These are phyloP conservation scores for Platysternon megacephalum DNA, from an alignment of 2,113 vertebrate species.

Conservation along the genomic window DNA sequence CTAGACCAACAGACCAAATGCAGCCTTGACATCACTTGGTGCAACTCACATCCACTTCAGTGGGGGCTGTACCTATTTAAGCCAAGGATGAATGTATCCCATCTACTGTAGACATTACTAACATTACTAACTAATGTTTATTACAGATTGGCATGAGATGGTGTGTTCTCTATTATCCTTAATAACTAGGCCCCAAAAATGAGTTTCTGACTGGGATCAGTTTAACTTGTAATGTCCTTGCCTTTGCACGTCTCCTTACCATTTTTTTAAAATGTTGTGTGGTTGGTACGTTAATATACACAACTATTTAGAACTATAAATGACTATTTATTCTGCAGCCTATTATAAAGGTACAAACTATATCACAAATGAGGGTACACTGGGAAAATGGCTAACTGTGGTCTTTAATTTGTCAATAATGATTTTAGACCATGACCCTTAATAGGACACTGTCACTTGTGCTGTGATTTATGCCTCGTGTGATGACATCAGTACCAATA, in stretches of 20 bases:
- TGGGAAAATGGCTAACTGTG: slow-evolving; percentile 82
- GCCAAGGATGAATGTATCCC: slow-evolving; percentile 14
- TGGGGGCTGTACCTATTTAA: slow-evolving; percentile 23
- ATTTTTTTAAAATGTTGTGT: slow-evolving; percentile 8
- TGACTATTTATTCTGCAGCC: slow-evolving; percentile 77
- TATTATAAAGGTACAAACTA: slow-evolving; percentile 68
- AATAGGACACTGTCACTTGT: slow-evolving; percentile 96
- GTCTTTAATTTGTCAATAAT: slow-evolving; percentile 94
- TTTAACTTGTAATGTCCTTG: slow-evolving; percentile 9
- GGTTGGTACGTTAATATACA: slow-evolving; percentile 53
- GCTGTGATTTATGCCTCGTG: slow-evolving; percentile 95
- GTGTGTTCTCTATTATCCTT: neutral
- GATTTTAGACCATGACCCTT: slow-evolving; percentile 89
- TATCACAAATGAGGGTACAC: slow-evolving; percentile 74
- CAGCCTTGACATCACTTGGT: neutral
- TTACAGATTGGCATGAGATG: neutral
- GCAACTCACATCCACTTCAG: neutral
- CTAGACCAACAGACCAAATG: neutral
- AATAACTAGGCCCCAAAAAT: neutral
- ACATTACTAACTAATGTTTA: slow-evolving; percentile 1
- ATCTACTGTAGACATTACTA: neutral
- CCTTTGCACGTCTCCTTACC: slow-evolving; percentile 21
- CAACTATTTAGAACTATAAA: slow-evolving; percentile 70
- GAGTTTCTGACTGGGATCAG: slow-evolving; percentile 15
- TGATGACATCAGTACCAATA: slow-evolving; percentile 94